Base-by-base conservation (phyloP, 2,888 invertebrate genomes). In the Erynnis tages region DNA sequence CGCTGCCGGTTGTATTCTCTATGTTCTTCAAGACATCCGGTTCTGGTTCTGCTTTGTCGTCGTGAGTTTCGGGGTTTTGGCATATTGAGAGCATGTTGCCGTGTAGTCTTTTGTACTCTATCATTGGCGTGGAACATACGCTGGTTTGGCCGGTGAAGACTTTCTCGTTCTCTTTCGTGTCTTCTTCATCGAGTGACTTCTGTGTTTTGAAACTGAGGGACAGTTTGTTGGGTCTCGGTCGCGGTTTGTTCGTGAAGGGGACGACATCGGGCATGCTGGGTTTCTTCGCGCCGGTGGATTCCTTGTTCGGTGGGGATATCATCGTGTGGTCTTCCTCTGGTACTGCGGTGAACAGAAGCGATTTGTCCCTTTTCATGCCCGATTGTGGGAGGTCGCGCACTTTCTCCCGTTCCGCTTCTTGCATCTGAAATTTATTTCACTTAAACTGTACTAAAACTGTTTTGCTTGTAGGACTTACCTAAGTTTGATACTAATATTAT, bases 341-440 rank as follows among this genome's bases (percentile, higher is more conserved):
- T 44, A 96, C 96, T 2, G 95, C 94, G 0, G 95, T 95, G 68
- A 96, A 96, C 23, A 96, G 93, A 1, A 95, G 78, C 0, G 95
- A 95, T 57, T 94, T 94, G 72, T 95, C 95, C 44, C 95, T 88
- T 79, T 95, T 95, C 91, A 95, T 93, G 25, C 92, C 90, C 0
- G 72, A 67, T 61, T 80, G 83, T 2, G 86, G 83, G 47, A 79
- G 80, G 1, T 92, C 91, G 1, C 91, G 73, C 49, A 80, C 67
- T 76, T 90, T 87, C 67, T 92, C 84, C 25, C 84, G 69, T 59
- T 85, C 79, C 1, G 74, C 73, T 75, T 91, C 86, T 68, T 85
- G 81, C 56, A 71, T 83, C 91, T 91, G 72, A 0, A 49, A 49
- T 17, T 17, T 19, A 11, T n/a, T 29, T 10, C 2, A 10, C n/a